Evolutionary conservation across 2,888 invertebrate species (phyloP).

Genomic region (Malthinus flaveolus): DNA sequence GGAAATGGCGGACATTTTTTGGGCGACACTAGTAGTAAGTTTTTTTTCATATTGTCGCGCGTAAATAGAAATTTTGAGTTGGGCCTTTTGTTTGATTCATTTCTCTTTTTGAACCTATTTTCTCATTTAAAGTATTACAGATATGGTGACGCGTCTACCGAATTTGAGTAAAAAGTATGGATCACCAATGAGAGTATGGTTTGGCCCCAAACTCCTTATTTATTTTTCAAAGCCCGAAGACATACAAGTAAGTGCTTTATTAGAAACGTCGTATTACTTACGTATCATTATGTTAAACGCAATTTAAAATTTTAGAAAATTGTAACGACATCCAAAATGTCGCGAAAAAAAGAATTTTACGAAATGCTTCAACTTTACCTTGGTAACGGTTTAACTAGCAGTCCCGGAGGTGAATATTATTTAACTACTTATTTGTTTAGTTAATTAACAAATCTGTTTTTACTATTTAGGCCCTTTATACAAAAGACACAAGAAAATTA

Average conservation of each 20-base stretch:
- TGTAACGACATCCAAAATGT: constrained; percentile 12
- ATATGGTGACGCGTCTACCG: too few species aligned
- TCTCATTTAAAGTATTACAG: too few species aligned
- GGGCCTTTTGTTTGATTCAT: too few species aligned
- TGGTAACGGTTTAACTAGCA: constrained; percentile 20
- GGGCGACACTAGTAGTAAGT: neutral
- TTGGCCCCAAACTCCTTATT: constrained; percentile 11
- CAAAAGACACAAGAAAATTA: constrained; percentile 15
- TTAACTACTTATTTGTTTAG: neutral
- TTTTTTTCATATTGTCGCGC: too few species aligned
- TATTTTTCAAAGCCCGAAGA: constrained; percentile 12
- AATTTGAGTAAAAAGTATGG: neutral
- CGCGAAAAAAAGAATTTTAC: constrained; percentile 19
- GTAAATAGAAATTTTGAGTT: too few species aligned
- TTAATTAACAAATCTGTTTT: neutral
- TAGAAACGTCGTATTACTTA: too few species aligned
- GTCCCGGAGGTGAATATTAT: constrained; percentile 3
- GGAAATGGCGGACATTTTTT: neutral
- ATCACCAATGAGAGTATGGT: constrained; percentile 15
- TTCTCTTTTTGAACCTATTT: too few species aligned
- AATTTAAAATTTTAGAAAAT: constrained; percentile 17
- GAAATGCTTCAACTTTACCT: constrained; percentile 8
- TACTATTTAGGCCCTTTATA: constrained; percentile 14
- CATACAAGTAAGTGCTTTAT: constrained; percentile 9
- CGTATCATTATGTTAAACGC: too few species aligned